Evolutionary conservation across 2,113 vertebrate species (phyloP).

Genomic region (Gymnocephalus cernua): DNA sequence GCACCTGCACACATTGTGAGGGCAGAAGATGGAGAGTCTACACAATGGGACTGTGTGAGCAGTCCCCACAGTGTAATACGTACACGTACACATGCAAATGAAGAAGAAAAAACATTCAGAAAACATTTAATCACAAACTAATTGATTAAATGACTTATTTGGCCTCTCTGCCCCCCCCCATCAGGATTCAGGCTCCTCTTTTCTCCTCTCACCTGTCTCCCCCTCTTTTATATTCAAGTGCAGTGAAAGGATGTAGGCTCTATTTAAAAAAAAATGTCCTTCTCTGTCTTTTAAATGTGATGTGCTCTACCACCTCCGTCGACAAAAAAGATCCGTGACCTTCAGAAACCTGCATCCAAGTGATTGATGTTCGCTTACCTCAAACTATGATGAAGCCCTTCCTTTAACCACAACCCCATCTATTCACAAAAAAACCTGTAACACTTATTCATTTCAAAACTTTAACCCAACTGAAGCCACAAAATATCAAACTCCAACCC

Average conservation of each 20-base stretch:
- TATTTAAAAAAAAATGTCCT: constrained; percentile 25
- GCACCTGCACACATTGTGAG: not conserved
- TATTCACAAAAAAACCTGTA: not conserved
- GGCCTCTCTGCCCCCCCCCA: not conserved
- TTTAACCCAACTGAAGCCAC: not conserved
- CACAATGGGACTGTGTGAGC: not conserved
- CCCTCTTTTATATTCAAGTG: constrained; percentile 24
- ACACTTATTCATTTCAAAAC: not conserved
- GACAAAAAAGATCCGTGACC: constrained; percentile 36
- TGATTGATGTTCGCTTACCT: constrained; percentile 43
- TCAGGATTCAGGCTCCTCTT: not conserved
- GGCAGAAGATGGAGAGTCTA: not conserved
- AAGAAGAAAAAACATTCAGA: not conserved
- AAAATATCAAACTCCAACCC: not conserved
- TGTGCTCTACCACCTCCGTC: constrained; percentile 45
- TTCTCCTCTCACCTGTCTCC: not conserved
- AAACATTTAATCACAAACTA: not conserved
- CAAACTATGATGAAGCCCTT: constrained; percentile 53
- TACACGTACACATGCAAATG: not conserved
- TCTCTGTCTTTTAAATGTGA: constrained; percentile 42
- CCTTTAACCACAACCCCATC: not conserved
- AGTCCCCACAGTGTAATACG: not conserved
- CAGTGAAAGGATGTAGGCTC: constrained; percentile 12
- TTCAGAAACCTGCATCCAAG: constrained; percentile 38
- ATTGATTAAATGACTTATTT: not conserved